Evolutionary conservation across 1,140 invertebrate genomes (phyloP).

Genomic region (Neodiprion pinetum): DNA sequence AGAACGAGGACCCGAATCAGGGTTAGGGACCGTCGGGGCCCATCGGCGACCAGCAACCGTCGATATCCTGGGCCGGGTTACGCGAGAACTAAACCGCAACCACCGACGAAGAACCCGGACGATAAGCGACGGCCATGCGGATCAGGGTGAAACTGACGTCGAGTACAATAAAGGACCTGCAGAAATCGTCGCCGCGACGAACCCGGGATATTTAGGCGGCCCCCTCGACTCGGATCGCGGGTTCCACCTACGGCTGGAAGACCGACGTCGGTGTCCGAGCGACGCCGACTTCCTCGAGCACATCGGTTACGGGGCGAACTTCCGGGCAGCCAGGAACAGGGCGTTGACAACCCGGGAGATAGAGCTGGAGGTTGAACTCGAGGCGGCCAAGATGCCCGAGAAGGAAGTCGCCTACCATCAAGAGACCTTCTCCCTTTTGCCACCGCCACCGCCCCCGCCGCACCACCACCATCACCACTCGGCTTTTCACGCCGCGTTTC

Average conservation of each 20-base stretch:
- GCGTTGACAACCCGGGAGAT: not conserved
- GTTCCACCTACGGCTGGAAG: too few species aligned
- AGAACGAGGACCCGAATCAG: conserved; percentile 17
- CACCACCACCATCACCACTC: conserved; percentile 58
- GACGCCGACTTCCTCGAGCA: too few species aligned
- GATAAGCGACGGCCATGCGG: too few species aligned
- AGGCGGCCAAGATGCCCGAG: conserved; percentile 52
- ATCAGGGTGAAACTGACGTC: too few species aligned
- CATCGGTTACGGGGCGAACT: too few species aligned
- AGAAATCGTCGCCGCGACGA: too few species aligned
- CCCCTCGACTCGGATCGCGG: too few species aligned
- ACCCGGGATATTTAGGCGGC: too few species aligned
- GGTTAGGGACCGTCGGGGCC: conserved; percentile 11
- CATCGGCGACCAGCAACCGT: conserved; percentile 24
- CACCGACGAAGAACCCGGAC: conserved; percentile 28
- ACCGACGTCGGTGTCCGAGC: too few species aligned
- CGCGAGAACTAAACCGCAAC: not conserved
- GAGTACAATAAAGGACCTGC: too few species aligned
- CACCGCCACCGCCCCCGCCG: conserved; percentile 47
- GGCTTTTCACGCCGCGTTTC: conserved; percentile 57
- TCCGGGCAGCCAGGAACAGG: not conserved
- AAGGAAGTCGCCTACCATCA: conserved; percentile 61
- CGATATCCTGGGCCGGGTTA: conserved; percentile 12
- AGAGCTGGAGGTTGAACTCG: not conserved
- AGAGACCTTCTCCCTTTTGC: conserved; percentile 56